Base-by-base conservation (phyloP, 2,888 invertebrate species). In the Dasysyrphus albostriatus region DNA sequence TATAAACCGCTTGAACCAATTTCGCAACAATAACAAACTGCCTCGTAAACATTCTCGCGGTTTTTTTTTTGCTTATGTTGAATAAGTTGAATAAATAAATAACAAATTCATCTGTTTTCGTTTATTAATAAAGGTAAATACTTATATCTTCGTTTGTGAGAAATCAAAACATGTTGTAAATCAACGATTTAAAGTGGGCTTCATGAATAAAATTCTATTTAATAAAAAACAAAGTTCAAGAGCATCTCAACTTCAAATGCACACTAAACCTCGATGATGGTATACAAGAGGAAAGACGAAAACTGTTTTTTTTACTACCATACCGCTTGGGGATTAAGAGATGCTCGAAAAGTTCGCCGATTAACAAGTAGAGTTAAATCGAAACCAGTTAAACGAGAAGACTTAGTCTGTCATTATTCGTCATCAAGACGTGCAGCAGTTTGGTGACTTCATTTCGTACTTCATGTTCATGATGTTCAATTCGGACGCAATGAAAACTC, bases 401-500 rank as follows among this genome's bases (percentile, higher is more conserved):
- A 83, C 79, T 61, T 74, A 44, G 72, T 58, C 54, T 78, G 87
- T 87, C 78, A 87, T 42, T 61, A 61, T 75, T 72, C 78, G 78
- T 75, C 78, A 78, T 70, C 63, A 78, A 78, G 32, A 77, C 73
- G 67, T 70, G 51, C 10, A 54, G 74, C n/a, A 44, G 74, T 67
- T 61, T 76, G 82, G 82, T 87, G 87, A 87, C 78, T 82, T 85
- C 82, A 78, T 82, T 56, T 44, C 54, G 69, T 81, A 61, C 82
- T 69, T 82, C 77, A 77, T 70, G 58, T 39, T 58, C 47, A 61
- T 56, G 72, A 61, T 80, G 63, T 72, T 61, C 37, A 19, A 56
- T 67, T 61, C 59, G 29, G 47, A 73, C 70, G 72, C 73, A 76
- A 61, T 61, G 76, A 79, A 72, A 76, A 76, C 54, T 77, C 78